Evolutionary conservation across 2,888 invertebrate species (phyloP).

Genomic region (Stenoptilia bipunctidactyla): DNA sequence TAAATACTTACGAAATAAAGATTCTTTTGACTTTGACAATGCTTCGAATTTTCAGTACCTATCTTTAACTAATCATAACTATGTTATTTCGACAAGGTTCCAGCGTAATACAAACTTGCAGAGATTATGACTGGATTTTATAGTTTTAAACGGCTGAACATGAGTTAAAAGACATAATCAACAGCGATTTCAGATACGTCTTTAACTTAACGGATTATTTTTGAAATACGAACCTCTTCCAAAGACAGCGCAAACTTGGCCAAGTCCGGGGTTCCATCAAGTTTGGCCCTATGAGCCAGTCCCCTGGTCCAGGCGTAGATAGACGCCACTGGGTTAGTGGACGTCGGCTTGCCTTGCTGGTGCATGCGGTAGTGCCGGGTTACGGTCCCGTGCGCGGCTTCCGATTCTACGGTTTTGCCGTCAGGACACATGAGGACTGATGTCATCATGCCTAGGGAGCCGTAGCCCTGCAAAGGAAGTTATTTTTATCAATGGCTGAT

Average conservation of each 20-base stretch:
- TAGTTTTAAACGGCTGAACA: too few species aligned
- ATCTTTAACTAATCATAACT: too few species aligned
- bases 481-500: too few species aligned
- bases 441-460: slow-evolving; percentile 92
- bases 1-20: too few species aligned
- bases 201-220: too few species aligned
- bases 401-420: slow-evolving; percentile 87
- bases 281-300: slow-evolving; percentile 83
- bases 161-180: too few species aligned
- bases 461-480: slow-evolving; percentile 80
- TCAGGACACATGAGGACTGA: slow-evolving; percentile 91
- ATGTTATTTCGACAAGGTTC: too few species aligned
- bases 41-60: too few species aligned
- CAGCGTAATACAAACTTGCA: too few species aligned
- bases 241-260: slow-evolving; percentile 77
- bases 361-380: slow-evolving; percentile 90
- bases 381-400: slow-evolving; percentile 94
- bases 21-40: too few species aligned
- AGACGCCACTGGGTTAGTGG: slow-evolving; percentile 92
- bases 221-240: slow-evolving; percentile 75
- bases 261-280: slow-evolving; percentile 83
- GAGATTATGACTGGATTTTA: too few species aligned
- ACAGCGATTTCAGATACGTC: too few species aligned
- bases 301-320: slow-evolving; percentile 94
- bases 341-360: slow-evolving; percentile 87